Evolutionary conservation across 1,140 invertebrate genomes (phyloP), one percentile per base, ranked within the genome.

Genomic region (Drosophila albomicans): DNA sequence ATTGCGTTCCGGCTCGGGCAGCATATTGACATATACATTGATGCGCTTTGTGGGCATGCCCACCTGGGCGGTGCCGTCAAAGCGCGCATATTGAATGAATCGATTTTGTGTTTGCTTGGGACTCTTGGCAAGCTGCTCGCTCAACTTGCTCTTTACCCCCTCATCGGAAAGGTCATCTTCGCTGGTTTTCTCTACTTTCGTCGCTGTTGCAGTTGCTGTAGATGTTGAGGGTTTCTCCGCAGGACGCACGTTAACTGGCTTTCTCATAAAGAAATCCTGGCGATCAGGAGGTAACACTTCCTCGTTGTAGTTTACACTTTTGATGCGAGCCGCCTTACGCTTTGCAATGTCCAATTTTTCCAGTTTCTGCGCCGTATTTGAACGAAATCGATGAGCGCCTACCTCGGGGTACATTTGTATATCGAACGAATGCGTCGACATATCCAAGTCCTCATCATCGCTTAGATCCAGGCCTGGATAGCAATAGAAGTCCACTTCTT

Each of bases 281-380:
- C 94, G 94, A 69, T 97, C 95, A 1, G 82, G 82, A 0, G 79
- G 79, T 20, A 75, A 49, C 49, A 85, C 75, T 46, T 91, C 81
- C 79, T 94, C 93, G 78, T 97, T 95, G 95, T 96, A 97, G 93
- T 97, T 97, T 32, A 97, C 93, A 71, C 95, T 95, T 92, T 96
- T 96, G 2, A 96, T 95, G 93, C 95, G 96, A n/a, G 96, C 95
- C 71, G 96, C 95, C 91, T 95, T 95, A 91, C 97, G 96, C 81
- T 96, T 95, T 67, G 98, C 97, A 84, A 96, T 95, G 82, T 98
- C 97, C 93, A 99, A 94, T 93, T 97, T 97, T 82, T 99, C 98
- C 49, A 99, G 92, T 84, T 97, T 94, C 79, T 97, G 96, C 25
- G 97, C 97, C 45, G 98, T 99, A 91, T 98, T 98, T 6, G 98